These are phyloP conservation scores for Tipula unca DNA, from an alignment of 2,888 invertebrate species.

Conservation along the genomic window DNA sequence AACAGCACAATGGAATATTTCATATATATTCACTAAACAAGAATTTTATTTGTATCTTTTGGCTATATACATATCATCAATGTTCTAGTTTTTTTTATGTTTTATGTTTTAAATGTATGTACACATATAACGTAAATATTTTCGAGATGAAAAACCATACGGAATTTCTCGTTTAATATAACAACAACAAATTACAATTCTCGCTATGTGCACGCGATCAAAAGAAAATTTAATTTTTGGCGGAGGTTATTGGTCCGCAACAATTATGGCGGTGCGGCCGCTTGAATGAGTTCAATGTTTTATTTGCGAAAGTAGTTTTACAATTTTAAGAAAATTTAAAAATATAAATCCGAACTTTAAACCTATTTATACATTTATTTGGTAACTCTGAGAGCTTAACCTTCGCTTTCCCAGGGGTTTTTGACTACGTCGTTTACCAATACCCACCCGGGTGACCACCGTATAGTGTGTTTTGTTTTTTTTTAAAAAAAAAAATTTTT, in stretches of 20 bases:
- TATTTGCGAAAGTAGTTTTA: too few relatives aligned
- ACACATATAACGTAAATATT: background rate
- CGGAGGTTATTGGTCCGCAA: background rate
- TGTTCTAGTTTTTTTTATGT: background rate
- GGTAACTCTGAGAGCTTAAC: too few relatives aligned
- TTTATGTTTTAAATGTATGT: background rate
- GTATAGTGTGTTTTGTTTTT: too few relatives aligned
- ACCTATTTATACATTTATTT: too few relatives aligned
- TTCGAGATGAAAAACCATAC: background rate
- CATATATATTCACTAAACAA: background rate
- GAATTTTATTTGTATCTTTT: background rate
- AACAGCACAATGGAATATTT: background rate
- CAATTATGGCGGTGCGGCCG: too few relatives aligned
- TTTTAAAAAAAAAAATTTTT: too few relatives aligned
- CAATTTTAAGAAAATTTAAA: too few relatives aligned
- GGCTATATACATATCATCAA: background rate
- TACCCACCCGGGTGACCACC: too few relatives aligned
- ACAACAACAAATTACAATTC: background rate
- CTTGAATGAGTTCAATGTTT: too few relatives aligned
- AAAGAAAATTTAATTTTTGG: background rate
- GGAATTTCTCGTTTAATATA: background rate
- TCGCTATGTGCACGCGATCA: background rate
- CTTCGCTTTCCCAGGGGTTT: too few relatives aligned
- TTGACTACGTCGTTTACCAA: too few relatives aligned
- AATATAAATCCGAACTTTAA: too few relatives aligned